Percentiles rank a stretch among this genome's conserved stretches.
Conservation (phyloP, 2,888 invertebrate species). For the Drosophila siamana region DNA sequence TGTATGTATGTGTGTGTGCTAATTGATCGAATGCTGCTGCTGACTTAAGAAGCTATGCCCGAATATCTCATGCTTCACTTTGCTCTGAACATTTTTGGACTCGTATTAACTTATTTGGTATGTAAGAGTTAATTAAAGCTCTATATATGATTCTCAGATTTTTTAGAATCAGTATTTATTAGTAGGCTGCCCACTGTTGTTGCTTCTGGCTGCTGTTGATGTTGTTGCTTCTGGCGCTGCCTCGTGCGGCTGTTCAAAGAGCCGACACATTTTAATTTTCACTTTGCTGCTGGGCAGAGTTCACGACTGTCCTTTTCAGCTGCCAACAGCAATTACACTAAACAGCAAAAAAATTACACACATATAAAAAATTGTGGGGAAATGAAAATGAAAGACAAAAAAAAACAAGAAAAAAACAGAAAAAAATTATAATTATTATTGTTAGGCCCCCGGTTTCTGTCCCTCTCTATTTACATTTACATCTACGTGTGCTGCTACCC, state of each 20-base stretch:
- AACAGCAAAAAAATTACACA: conserved; percentile 40
- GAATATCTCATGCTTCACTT: too few relatives aligned
- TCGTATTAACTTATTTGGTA: too few relatives aligned
- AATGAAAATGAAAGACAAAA: conserved; percentile 10
- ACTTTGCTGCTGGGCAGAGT: conserved; percentile 37
- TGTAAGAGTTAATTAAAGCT: too few relatives aligned
- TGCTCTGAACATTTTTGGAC: too few relatives aligned
- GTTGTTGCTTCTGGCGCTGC: conserved; percentile 4
- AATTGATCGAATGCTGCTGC: too few relatives aligned
- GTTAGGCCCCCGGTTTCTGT: conserved; percentile 11
- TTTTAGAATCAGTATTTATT: too few relatives aligned
- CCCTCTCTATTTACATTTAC: neutral
- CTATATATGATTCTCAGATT: too few relatives aligned
- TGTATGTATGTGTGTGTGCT: too few relatives aligned
- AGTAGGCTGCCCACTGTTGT: conserved; percentile 8
- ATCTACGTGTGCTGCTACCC: conserved; percentile 3
- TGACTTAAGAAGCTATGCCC: too few relatives aligned
- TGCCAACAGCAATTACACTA: conserved; percentile 64
- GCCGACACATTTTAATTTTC: conserved; percentile 60
- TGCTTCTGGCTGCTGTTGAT: conserved; percentile 1
- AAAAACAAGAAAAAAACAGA: conserved; percentile 13
- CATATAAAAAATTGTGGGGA: neutral
- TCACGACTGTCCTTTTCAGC: conserved; percentile 50
- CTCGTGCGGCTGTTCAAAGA: conserved; percentile 29
- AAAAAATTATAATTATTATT: conserved; percentile 54